Conservation (phyloP, 2,888 invertebrate species). For the Drosophila niveifrons region DNA sequence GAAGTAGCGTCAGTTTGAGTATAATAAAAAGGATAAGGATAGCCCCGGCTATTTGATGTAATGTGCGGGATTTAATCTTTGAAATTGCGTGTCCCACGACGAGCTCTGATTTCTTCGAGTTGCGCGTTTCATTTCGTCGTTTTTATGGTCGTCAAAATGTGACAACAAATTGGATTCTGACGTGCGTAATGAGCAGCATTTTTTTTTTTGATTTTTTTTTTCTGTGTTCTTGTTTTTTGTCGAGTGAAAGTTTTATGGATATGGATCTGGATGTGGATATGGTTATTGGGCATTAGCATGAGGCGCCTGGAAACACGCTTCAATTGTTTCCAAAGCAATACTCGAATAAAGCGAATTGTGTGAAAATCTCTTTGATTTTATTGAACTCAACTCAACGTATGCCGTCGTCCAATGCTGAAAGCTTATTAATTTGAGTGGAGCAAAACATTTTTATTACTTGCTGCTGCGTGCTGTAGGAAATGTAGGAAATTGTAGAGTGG, state of each 20-base stretch:
- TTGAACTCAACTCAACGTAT: conserved; percentile 17
- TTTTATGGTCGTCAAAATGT: conserved; percentile 61
- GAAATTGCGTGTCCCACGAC: conserved; percentile 60
- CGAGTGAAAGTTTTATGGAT: conserved; percentile 33
- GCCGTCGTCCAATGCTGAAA: background rate
- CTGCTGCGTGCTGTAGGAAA: background rate
- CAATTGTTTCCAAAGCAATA: conserved; percentile 28
- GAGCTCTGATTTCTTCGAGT: conserved; percentile 53
- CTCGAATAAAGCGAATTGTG: conserved; percentile 26
- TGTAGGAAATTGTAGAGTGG: background rate
- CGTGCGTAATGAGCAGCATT: conserved; percentile 71
- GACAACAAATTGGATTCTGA: conserved; percentile 75
- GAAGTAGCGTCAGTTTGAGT: conserved; percentile 13
- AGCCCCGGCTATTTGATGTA: conserved; percentile 49
- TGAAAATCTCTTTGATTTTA: conserved; percentile 55
- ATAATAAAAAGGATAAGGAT: conserved; percentile 52
- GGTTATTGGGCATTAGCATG: conserved; percentile 16
- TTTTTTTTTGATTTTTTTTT: conserved; percentile 32
- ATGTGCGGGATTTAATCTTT: conserved; percentile 74
- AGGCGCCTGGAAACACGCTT: conserved; percentile 18
- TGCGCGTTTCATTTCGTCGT: conserved; percentile 12
- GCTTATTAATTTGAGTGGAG: conserved; percentile 1
- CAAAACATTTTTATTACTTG: background rate
- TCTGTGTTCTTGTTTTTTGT: background rate
- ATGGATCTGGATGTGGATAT: conserved; percentile 26